Evolutionary conservation across 2,888 invertebrate species (phyloP).

Genomic region (Eilema griseolum): DNA sequence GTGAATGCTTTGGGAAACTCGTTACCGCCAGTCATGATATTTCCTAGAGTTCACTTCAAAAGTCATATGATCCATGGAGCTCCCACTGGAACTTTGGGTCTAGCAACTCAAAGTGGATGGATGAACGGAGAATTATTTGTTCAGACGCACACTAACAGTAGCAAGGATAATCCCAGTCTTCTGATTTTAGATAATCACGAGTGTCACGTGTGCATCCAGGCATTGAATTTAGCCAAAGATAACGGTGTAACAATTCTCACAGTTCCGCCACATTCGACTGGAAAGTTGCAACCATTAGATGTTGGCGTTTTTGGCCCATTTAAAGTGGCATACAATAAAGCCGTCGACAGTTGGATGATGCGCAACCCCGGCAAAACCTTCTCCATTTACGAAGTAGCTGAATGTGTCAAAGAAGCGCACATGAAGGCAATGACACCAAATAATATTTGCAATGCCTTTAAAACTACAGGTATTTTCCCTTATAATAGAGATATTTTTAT

Average conservation of each 20-base stretch:
- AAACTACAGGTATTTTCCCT: too few relatives aligned
- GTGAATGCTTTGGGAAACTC: neutral
- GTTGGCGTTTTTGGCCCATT: conserved; percentile 25
- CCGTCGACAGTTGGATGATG: conserved; percentile 59
- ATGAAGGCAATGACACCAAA: conserved; percentile 58
- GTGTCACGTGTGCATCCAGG: neutral
- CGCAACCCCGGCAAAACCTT: conserved; percentile 65
- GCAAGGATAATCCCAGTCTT: neutral
- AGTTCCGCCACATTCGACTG: neutral
- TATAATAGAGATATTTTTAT: too few relatives aligned
- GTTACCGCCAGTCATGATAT: neutral
- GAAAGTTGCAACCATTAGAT: conserved; percentile 5
- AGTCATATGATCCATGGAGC: too few relatives aligned
- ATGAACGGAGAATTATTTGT: neutral
- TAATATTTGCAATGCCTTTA: conserved; percentile 62
- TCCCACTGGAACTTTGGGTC: too few relatives aligned
- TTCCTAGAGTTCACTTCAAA: too few relatives aligned
- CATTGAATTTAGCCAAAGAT: neutral
- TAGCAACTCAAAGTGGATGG: neutral
- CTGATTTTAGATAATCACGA: neutral
- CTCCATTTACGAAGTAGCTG: conserved; percentile 68
- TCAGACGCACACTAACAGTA: neutral
- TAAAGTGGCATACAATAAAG: conserved; percentile 44
- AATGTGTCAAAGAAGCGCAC: conserved; percentile 59
- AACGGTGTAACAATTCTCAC: neutral